Base-by-base conservation (phyloP, 2,888 invertebrate species). In the Branchellion lobata region DNA sequence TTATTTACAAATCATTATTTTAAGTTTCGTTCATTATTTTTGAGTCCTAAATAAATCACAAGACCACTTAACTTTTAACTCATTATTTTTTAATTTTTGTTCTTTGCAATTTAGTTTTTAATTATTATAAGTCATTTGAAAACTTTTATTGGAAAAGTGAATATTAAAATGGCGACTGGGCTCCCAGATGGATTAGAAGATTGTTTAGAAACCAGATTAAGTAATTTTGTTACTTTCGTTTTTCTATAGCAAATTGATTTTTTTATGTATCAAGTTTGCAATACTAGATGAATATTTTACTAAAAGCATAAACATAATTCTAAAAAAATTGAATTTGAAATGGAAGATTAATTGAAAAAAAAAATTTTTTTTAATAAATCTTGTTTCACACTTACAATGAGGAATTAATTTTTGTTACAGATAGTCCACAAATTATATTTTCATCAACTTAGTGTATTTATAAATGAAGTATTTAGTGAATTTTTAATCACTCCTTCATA, bases 171-270 rank as follows among this genome's bases (percentile, higher is more conserved):
- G 77, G 77, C 77, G 31, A 21, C 77, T 33, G 31, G n/a, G 14
- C 11, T 77, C n/a, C 65, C 61, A 2, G 77, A 77, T 34, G 77
- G 65, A 33, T 31, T 61, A 21, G 77, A 77, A 77, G 77, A 77
- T 33, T 57, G 77, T 65, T 24, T 77, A 34, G 77, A 77, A 40
- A 77, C 77, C n/a, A 27, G 77, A 61, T 34, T 77, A 53, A 77
- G 77, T 77, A 31, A 57, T 14, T 47, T 47, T 47, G 47, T 18
- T 47, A 14, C 18, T 47, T 47, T 47, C 8, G 18, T 47, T 47
- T 47, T 47, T 47, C 47, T 47, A 14, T 47, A 47, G 47, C 18
- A 14, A 8, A 47, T 14, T 47, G 18, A 18, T 47, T 47, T 18
- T 47, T 47, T 47, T 47, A 47, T 47, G 47, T n/a, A n/a, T n/a